Evolutionary conservation across 2,797 vertebrate genomes (phyloP).

Genomic region (Myiotriccus ornatus): DNA sequence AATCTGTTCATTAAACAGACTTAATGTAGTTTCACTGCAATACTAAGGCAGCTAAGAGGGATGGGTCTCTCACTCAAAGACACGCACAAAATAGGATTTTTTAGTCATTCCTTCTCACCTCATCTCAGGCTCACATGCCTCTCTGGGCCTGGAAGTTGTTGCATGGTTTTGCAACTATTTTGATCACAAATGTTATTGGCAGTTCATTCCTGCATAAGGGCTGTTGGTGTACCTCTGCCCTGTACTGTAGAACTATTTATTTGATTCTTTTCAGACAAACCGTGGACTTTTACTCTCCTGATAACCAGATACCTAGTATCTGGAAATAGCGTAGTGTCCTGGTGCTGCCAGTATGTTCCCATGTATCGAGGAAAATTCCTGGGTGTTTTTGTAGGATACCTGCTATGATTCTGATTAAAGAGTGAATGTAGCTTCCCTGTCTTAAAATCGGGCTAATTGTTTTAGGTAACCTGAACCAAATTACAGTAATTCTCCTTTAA

Average conservation of each 20-base stretch:
- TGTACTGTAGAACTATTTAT: not conserved
- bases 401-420: not conserved
- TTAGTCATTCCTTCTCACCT: not conserved
- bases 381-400: not conserved
- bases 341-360: not conserved
- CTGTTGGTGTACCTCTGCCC: not conserved
- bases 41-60: not conserved
- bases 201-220: not conserved
- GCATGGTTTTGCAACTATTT: not conserved
- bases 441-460: not conserved
- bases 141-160: not conserved
- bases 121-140: not conserved
- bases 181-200: not conserved
- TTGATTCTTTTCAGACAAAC: not conserved
- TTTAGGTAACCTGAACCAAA: not conserved
- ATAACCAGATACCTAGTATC: fast-evolving
- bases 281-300: not conserved
- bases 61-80: not conserved
- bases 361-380: not conserved
- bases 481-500: not conserved
- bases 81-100: not conserved
- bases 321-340: not conserved
- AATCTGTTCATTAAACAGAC: not conserved
- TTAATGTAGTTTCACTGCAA: not conserved
- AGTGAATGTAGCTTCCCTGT: not conserved